Percentiles rank a stretch among this genome's conserved stretches.
phyloP scores from a whole-genome alignment of 1,140 invertebrate genomes.

The Contarinia nasturtii region DNA sequence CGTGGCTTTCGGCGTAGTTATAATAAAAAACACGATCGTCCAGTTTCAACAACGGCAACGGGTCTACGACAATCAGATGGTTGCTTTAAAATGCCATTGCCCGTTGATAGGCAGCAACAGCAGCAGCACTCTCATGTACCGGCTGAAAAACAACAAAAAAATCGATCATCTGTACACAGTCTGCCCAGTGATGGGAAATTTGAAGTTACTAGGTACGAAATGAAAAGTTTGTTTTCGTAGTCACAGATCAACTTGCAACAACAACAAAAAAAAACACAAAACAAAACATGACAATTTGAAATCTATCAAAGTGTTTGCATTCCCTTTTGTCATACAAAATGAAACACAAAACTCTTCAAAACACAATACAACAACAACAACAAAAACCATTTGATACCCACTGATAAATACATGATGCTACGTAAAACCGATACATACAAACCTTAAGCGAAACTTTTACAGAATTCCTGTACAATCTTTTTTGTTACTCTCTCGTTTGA shows the following conservation, averaged over 20 bases:
- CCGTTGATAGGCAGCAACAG: not conserved
- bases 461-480: too few species aligned
- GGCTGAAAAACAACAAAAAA: not conserved
- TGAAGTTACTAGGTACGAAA: not conserved
- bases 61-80: slow-evolving; percentile 7
- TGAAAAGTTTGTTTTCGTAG: too few species aligned
- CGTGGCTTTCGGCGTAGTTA: slow-evolving; percentile 17
- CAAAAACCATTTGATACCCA: too few species aligned
- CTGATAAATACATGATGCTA: too few species aligned
- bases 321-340: too few species aligned
- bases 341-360: too few species aligned
- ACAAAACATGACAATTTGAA: not conserved
- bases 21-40: not conserved
- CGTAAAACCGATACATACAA: too few species aligned
- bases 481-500: too few species aligned
- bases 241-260: not conserved
- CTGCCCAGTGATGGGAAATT: not conserved
- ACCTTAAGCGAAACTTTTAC: too few species aligned
- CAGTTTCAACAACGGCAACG: slow-evolving; percentile 10
- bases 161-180: not conserved
- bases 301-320: not conserved
- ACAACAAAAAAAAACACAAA: not conserved
- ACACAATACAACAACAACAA: too few species aligned
- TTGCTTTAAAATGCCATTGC: not conserved
- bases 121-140: not conserved